Percentiles rank a stretch among this genome's conserved stretches.
Evolutionary conservation across 2,888 invertebrate species (phyloP).

Genomic region (Carpatolechia fugitivella): DNA sequence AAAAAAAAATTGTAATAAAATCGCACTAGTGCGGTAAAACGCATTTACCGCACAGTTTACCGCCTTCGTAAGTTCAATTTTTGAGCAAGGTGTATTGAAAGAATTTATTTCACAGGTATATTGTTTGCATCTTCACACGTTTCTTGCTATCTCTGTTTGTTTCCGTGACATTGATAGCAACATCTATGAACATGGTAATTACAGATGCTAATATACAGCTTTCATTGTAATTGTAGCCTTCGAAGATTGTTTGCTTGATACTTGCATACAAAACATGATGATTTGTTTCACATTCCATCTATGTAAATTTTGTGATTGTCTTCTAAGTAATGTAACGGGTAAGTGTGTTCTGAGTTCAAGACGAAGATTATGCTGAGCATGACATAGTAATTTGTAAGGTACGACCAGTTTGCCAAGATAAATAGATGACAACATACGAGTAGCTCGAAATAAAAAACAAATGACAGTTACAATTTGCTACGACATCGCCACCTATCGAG

Average conservation of each 20-base stretch:
- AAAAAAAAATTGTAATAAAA: too few species aligned
- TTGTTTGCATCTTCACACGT: background rate
- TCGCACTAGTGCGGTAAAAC: too few species aligned
- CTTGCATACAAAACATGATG: background rate
- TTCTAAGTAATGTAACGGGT: background rate
- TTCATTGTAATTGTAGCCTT: slow-evolving; percentile 4
- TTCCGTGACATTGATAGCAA: slow-evolving; percentile 11
- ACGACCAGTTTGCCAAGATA: too few species aligned
- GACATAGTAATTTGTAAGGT: too few species aligned
- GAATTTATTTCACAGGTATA: background rate
- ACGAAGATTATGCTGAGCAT: background rate
- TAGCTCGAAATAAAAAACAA: too few species aligned
- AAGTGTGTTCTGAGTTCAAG: background rate
- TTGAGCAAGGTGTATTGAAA: too few species aligned
- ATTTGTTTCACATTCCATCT: slow-evolving; percentile 10
- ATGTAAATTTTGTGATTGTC: background rate
- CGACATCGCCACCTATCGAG: too few species aligned
- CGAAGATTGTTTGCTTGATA: background rate
- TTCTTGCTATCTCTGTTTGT: background rate
- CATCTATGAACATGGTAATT: slow-evolving; percentile 3
- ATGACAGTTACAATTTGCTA: too few species aligned
- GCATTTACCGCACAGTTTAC: too few species aligned
- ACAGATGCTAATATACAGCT: slow-evolving; percentile 6
- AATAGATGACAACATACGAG: too few species aligned
- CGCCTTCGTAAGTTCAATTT: too few species aligned